Percentiles rank a stretch among this genome's conserved stretches.
Evolutionary conservation across 1,140 invertebrate species (phyloP).

Genomic region (Drosophila nannoptera): DNA sequence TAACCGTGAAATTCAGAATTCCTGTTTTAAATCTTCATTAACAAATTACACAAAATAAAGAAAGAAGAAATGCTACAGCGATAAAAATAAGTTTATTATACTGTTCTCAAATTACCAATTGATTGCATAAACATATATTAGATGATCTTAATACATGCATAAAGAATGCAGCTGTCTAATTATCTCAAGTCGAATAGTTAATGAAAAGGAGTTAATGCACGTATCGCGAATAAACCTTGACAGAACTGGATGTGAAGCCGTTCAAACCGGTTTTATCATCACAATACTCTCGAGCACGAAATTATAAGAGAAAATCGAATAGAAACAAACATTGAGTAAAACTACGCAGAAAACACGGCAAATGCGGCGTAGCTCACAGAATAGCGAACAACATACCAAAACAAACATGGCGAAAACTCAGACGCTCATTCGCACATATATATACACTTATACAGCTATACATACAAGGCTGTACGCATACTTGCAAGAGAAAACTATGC

Average conservation of each 20-base stretch:
- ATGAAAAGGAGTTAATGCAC: constrained; percentile 29
- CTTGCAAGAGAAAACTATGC: constrained; percentile 47
- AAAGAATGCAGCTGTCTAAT: constrained; percentile 23
- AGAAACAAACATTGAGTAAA: constrained; percentile 24
- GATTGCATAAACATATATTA: too few species aligned
- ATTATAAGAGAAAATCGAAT: constrained; percentile 55
- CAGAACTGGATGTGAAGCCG: constrained; percentile 28
- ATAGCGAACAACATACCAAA: constrained; percentile 61
- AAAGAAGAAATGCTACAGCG: constrained; percentile 1
- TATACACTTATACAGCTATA: constrained; percentile 8
- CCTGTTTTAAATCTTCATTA: constrained; percentile 24
- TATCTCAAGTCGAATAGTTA: constrained; percentile 45
- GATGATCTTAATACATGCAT: too few species aligned
- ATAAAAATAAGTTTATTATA: constrained; percentile 1
- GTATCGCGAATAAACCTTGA: constrained; percentile 38
- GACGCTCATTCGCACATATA: constrained; percentile 4
- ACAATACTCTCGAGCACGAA: constrained; percentile 33
- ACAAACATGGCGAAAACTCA: constrained; percentile 56
- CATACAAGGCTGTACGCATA: constrained; percentile 4
- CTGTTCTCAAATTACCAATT: too few species aligned
- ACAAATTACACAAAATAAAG: constrained; percentile 15
- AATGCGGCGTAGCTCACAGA: constrained; percentile 49
- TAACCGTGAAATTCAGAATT: constrained; percentile 37
- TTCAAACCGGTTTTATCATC: constrained; percentile 62
- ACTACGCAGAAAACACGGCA: constrained; percentile 27